These are phyloP conservation scores for Beris morrisii DNA, from an alignment of 2,888 invertebrate genomes.

Conservation along the genomic window DNA sequence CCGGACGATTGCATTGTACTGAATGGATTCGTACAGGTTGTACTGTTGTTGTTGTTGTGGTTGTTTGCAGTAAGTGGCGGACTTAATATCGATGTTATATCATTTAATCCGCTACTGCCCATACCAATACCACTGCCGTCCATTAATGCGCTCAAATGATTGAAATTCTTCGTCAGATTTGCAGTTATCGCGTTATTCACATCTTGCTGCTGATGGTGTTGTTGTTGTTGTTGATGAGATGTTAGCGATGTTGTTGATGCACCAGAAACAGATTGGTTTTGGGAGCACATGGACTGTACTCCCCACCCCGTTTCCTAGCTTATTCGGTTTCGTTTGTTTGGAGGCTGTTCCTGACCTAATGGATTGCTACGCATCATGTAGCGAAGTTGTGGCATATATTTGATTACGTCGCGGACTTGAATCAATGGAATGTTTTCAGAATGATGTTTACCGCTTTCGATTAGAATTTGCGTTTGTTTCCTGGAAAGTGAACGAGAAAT, in stretches of 20 bases:
- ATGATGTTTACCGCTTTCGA: constrained; percentile 74
- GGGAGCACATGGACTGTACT: constrained; percentile 54
- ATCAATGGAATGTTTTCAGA: constrained; percentile 77
- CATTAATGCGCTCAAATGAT: constrained; percentile 7
- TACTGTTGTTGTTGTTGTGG: neutral
- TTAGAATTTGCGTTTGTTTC: constrained; percentile 73
- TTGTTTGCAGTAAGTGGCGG: constrained; percentile 45
- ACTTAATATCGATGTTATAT: constrained; percentile 50
- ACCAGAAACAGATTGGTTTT: constrained; percentile 41
- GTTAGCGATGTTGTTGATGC: constrained; percentile 44
- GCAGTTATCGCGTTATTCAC: constrained; percentile 4
- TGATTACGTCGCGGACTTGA: constrained; percentile 80
- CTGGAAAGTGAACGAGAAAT: constrained; percentile 53
- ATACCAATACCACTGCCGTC: neutral
- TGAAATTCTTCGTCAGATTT: constrained; percentile 17
- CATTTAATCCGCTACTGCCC: constrained; percentile 4
- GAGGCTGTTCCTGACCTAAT: constrained; percentile 50
- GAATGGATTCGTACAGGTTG: constrained; percentile 40
- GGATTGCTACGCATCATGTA: constrained; percentile 69
- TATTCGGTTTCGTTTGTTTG: constrained; percentile 53
- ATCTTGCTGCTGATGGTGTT: constrained; percentile 38
- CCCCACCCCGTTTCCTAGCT: constrained; percentile 59
- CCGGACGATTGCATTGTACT: constrained; percentile 23
- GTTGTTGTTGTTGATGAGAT: constrained; percentile 37
- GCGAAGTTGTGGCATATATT: constrained; percentile 83